phyloP scores from a whole-genome alignment of 2,888 invertebrate genomes.

The Lasioglossum figueresi region DNA sequence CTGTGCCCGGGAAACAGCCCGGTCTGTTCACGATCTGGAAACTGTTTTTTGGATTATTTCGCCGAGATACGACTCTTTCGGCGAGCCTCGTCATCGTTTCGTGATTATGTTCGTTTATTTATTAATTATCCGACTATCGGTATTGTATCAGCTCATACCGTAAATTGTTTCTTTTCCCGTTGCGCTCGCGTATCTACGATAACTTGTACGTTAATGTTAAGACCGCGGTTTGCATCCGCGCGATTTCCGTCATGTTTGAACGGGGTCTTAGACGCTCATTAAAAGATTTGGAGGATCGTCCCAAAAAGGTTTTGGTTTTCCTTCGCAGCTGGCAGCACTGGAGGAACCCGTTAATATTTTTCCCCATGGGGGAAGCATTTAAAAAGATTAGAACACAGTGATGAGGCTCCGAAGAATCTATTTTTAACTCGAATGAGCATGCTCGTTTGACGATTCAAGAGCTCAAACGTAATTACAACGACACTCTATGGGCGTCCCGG shows the following conservation, averaged over 20 bases:
- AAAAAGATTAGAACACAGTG: neutral
- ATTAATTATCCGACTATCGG: neutral
- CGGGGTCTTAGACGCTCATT: too few relatives aligned
- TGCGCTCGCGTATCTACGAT: neutral
- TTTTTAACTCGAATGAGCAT: neutral
- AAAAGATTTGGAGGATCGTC: too few relatives aligned
- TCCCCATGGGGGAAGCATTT: neutral
- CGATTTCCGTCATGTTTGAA: too few relatives aligned
- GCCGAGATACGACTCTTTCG: too few relatives aligned
- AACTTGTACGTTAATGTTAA: neutral
- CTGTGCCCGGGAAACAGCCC: slow-evolving; percentile 14
- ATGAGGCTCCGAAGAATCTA: neutral
- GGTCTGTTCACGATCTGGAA: slow-evolving; percentile 7
- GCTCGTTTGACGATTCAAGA: neutral
- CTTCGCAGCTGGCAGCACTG: neutral
- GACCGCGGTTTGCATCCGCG: too few relatives aligned
- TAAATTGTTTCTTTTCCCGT: neutral
- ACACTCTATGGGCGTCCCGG: neutral
- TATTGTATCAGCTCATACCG: neutral
- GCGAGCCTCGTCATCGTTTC: neutral
- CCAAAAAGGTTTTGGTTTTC: neutral
- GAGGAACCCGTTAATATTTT: neutral
- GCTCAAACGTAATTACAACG: neutral
- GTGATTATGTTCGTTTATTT: neutral
- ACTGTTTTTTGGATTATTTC: slow-evolving; percentile 3